A percentile compares a stretch with the other conserved stretches of the same genome.
Evolutionary conservation across 2,797 vertebrate genomes (phyloP).

Genomic region (Pteronotus mesoamericanus): DNA sequence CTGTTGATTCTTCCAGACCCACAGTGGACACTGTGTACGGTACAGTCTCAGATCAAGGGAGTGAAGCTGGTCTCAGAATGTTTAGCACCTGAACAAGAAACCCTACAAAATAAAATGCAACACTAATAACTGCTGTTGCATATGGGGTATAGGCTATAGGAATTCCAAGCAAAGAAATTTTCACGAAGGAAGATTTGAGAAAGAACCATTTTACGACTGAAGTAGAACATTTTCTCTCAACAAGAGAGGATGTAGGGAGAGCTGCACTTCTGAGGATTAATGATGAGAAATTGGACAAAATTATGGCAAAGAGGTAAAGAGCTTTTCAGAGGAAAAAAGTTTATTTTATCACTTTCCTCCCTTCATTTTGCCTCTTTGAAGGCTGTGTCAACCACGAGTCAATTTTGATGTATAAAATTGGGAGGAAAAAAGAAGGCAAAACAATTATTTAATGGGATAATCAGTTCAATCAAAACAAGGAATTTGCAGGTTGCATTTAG

Average conservation of each 20-base stretch:
- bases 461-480: background rate
- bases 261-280: background rate
- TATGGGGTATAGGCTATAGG: fast-evolving
- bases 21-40: fast-evolving
- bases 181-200: background rate
- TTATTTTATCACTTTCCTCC: background rate
- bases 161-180: background rate
- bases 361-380: background rate
- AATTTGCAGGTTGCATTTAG: background rate
- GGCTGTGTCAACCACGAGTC: background rate
- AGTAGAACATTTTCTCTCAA: background rate
- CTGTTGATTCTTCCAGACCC: background rate
- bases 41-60: background rate
- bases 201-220: background rate
- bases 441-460: background rate
- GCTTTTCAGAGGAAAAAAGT: background rate
- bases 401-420: background rate
- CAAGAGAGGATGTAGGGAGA: background rate
- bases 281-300: background rate
- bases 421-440: background rate
- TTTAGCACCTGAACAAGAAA: background rate
- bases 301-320: background rate
- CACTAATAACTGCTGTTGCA: background rate
- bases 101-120: background rate
- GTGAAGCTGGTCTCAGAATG: background rate